Evolutionary conservation across 2,797 vertebrate genomes (phyloP).

Genomic region (Tangara arthus): DNA sequence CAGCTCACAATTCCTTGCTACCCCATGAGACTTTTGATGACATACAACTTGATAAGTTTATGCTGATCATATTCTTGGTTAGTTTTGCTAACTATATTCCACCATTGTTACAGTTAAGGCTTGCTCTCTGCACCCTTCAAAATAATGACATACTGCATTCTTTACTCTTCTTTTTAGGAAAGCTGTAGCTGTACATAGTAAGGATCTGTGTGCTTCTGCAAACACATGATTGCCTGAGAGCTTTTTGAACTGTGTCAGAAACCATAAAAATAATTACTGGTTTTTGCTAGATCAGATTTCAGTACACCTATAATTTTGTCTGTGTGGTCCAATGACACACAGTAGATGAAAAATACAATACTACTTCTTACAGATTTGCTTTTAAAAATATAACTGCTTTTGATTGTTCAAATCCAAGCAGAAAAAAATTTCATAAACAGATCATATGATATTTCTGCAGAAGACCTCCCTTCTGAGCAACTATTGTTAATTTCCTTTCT

Average conservation of each 20-base stretch:
- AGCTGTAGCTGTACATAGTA: background rate
- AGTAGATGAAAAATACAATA: background rate
- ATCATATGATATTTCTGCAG: background rate
- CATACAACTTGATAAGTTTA: background rate
- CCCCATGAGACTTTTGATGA: background rate
- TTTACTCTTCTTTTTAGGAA: background rate
- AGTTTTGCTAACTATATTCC: background rate
- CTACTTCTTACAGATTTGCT: background rate
- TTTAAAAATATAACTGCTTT: background rate
- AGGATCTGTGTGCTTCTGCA: background rate
- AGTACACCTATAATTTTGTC: background rate
- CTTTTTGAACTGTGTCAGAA: background rate
- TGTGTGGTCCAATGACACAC: background rate
- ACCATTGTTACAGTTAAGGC: background rate
- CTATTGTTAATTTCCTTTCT: rapidly evolving
- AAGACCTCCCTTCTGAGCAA: background rate
- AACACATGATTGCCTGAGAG: background rate
- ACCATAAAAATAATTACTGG: background rate
- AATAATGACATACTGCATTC: background rate
- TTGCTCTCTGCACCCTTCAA: background rate
- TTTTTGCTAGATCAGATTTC: background rate
- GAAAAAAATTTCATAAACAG: background rate
- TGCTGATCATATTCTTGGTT: background rate
- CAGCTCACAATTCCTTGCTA: background rate
- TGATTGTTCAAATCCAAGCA: background rate